Conservation (phyloP, 2,797 vertebrate species). For the Heterohyrax brucei region DNA sequence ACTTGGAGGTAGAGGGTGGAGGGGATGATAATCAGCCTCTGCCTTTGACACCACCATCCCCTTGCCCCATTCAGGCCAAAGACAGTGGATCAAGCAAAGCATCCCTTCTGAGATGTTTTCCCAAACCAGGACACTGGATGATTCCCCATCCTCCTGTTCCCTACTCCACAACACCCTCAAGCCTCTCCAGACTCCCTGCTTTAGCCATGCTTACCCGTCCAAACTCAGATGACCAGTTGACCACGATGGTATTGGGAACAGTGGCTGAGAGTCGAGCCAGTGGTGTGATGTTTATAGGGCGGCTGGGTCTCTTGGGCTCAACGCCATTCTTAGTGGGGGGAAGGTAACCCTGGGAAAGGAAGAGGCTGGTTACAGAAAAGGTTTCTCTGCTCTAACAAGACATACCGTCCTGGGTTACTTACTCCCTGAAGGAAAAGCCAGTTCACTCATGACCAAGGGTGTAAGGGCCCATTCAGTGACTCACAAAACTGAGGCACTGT, state of each 20-base stretch:
- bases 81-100: background rate
- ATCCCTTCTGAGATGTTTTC: background rate
- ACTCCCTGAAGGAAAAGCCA: background rate
- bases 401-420: background rate
- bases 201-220: slow-evolving; percentile 88
- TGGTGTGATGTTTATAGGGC: slow-evolving; percentile 91
- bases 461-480: background rate
- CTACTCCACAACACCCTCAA: background rate
- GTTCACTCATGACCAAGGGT: slow-evolving; percentile 29
- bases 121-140: background rate
- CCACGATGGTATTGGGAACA: slow-evolving; percentile 89
- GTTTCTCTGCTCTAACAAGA: background rate
- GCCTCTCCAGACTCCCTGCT: background rate
- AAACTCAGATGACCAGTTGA: slow-evolving; percentile 92
- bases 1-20: slow-evolving; percentile 41
- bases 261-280: slow-evolving; percentile 90
- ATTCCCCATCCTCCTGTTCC: background rate
- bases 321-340: slow-evolving; percentile 91
- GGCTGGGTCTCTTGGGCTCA: slow-evolving; percentile 91
- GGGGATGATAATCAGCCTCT: slow-evolving; percentile 59
- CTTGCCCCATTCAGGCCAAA: background rate
- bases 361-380: background rate
- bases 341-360: slow-evolving; percentile 89
- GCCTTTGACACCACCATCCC: background rate
- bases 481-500: background rate